Base-by-base conservation (phyloP, 1,140 invertebrate genomes). In the Atta colombica region DNA sequence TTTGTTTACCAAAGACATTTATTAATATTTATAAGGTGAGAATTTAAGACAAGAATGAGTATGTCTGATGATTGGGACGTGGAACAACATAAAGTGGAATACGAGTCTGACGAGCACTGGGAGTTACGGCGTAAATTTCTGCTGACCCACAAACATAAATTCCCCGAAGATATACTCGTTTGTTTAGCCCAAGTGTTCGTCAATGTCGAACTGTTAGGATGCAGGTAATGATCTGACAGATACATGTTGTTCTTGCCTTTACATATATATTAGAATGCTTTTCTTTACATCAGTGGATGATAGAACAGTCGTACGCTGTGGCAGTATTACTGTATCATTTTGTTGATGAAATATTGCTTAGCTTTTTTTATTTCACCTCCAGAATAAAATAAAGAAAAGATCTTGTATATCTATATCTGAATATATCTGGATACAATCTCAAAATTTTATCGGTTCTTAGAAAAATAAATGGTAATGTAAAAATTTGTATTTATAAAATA, bases 41-140 rank as follows among this genome's bases (percentile, higher is more conserved):
- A 3, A 39, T 39, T 0, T 71, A 39, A 55, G n/a, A 3, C n/a
- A 58, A 82, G 53, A 25, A 90, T 90, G 89, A 85, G 45, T 25
- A 51, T 39, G 28, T 51, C 80, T 1, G 68, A 91, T 4, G 77
- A 89, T 51, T 91, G 90, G 90, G 90, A 97, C 90, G 94, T 97
- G 2, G 96, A 97, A 75, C 95, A 96, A 78, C 96, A 97, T 87
- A 96, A 96, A 90, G 96, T 96, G 14, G 97, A 97, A 49, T 96
- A 97, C 89, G 98, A 99, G 94, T 97, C 97, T 84, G 97, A 97
- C 14, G 97, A 98, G 86, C 98, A 98, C 92, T 99, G 98, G 98
- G 95, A 97, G 66, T 94, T 98, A 68, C 95, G 97, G 31, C 96
- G 96, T 89, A 96, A 96, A n/a, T 99, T 99, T 93, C 96, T 99